Conservation (phyloP, 35 echinoderm and acorn worm species). For the Ophiothrix spiculata region DNA sequence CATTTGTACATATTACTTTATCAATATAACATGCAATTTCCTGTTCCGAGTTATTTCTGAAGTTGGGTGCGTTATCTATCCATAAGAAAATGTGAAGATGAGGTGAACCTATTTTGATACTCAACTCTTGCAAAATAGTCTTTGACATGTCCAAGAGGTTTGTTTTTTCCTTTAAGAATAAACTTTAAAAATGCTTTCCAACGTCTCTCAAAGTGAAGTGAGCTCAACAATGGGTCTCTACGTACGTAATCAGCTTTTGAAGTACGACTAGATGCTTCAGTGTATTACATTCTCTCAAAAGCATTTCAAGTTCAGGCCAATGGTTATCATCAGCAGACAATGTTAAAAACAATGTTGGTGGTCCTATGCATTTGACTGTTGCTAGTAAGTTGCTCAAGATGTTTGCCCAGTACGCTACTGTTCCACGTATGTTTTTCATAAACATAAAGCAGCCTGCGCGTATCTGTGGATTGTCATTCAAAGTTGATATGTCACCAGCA, state of each 20-base stretch:
- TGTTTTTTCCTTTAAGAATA: background rate
- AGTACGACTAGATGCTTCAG: background rate
- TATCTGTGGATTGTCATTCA: too few species aligned
- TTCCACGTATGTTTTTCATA: constrained; percentile 1
- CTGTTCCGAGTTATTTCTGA: background rate
- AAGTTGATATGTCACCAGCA: too few species aligned
- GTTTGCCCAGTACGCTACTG: background rate
- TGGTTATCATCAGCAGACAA: background rate
- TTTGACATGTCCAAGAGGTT: background rate
- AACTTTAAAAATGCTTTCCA: background rate
- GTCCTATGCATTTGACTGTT: background rate
- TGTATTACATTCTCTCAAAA: background rate
- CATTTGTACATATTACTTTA: background rate
- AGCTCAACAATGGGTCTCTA: background rate
- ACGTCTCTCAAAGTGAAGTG: background rate
- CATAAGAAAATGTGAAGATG: background rate
- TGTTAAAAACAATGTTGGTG: background rate
- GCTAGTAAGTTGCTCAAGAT: background rate
- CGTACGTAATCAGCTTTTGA: background rate
- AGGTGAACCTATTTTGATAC: background rate
- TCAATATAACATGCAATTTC: background rate
- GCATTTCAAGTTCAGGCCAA: background rate
- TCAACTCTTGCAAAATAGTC: background rate
- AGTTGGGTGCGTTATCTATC: background rate
- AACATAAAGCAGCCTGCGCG: background rate